Evolutionary conservation across 1,140 invertebrate species (phyloP).

Genomic region (Mylabris phalerata): DNA sequence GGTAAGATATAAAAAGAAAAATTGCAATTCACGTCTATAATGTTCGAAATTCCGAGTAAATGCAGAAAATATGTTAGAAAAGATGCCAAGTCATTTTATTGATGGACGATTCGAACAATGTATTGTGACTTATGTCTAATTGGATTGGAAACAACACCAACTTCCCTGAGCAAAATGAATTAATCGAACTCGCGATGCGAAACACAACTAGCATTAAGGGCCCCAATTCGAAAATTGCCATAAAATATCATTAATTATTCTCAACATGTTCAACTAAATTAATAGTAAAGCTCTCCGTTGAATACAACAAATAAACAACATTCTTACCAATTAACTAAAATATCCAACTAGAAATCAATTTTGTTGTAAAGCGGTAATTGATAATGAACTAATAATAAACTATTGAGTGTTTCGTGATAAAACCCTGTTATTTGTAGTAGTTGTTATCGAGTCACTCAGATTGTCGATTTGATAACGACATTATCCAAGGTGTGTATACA

Average conservation of each 20-base stretch:
- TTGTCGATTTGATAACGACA: too few relatives aligned
- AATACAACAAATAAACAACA: too few relatives aligned
- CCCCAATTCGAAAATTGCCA: slow-evolving; percentile 19
- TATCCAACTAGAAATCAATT: too few relatives aligned
- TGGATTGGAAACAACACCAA: slow-evolving; percentile 13
- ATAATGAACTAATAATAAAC: too few relatives aligned
- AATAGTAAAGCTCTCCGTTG: not conserved
- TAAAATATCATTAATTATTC: slow-evolving; percentile 21
- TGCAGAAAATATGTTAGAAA: slow-evolving; percentile 25
- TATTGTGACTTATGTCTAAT: slow-evolving; percentile 26
- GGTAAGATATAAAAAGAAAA: not conserved
- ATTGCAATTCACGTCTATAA: slow-evolving; percentile 13
- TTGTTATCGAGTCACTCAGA: too few relatives aligned
- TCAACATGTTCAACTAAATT: slow-evolving; percentile 4
- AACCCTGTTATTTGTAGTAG: too few relatives aligned
- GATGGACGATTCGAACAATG: slow-evolving; percentile 26
- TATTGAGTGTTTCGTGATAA: too few relatives aligned
- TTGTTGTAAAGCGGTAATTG: too few relatives aligned
- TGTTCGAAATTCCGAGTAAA: slow-evolving; percentile 20
- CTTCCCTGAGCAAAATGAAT: slow-evolving; percentile 19
- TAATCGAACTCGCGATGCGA: slow-evolving; percentile 22
- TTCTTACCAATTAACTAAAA: too few relatives aligned
- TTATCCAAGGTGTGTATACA: too few relatives aligned
- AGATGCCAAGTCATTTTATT: slow-evolving; percentile 28
- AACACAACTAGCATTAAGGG: slow-evolving; percentile 15